Evolutionary conservation across 2,888 invertebrate species (phyloP), one percentile per base, ranked within the genome.

Genomic region (Brachyopa scutellaris): DNA sequence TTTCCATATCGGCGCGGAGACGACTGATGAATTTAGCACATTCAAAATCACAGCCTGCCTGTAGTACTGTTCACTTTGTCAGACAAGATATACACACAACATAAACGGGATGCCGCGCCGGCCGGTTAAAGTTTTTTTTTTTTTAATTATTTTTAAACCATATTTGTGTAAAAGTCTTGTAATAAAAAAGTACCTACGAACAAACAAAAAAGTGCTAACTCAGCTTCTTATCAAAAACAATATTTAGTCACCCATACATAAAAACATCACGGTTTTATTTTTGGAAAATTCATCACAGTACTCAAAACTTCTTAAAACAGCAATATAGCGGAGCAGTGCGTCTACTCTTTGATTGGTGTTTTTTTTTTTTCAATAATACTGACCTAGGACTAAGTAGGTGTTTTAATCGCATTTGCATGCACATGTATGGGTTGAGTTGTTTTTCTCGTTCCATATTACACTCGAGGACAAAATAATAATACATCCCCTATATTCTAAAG

Each of bases 331-430:
- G 45, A 67, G 36, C 49, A 49, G 9, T 15, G 13, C 15, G n/a
- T 33, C 36, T 36, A 1, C 17, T n/a, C 59, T 31, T 13, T 45
- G 6, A 13, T 53, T 9, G 2, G 3, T 13, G 7, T 55, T 15
- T 1, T 2, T 31, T 36, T 59, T 15, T 21, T 40, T 23, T 33
- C 36, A 47, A 13, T 62, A 77, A 62, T 62, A 70, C 76, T 76
- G 76, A 74, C 74, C 74, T 76, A 76, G 61, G 76, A 51, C 76
- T 61, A 53, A 61, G 69, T 69, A 76, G 69, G 45, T 61, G 59
- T 64, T 69, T 29, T 45, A 76, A 76, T 69, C 53, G 38, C 26
- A 69, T 76, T 69, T 76, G 45, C 61, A 69, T 61, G 53, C 61
- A 42, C 36, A 38, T 69, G 69, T 61, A 69, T 76, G 61, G 67